phyloP scores from a whole-genome alignment of 2,888 invertebrate genomes.

The Nipponacmea schrenckii region DNA sequence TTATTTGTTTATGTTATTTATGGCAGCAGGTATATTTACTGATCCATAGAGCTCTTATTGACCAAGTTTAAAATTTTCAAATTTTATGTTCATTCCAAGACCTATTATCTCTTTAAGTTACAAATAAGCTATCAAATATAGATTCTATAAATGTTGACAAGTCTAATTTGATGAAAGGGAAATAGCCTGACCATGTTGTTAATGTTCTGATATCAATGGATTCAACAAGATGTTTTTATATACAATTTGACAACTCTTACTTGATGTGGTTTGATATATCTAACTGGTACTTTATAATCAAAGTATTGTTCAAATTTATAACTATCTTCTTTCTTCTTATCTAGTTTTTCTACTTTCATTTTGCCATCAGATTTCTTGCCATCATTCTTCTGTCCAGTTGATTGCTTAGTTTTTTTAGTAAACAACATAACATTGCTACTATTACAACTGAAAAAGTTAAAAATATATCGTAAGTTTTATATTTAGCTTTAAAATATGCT shows the following conservation, averaged over 20 bases:
- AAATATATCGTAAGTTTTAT: too few relatives aligned
- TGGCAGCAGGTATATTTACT: too few relatives aligned
- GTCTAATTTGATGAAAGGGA: too few relatives aligned
- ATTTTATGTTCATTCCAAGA: too few relatives aligned
- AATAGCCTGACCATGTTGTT: not conserved
- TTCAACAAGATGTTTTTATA: not conserved
- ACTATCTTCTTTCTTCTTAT: conserved; percentile 53
- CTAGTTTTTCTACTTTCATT: conserved; percentile 22
- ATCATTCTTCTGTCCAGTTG: conserved; percentile 21
- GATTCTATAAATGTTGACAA: too few relatives aligned
- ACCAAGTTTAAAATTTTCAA: too few relatives aligned
- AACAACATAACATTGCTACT: conserved; percentile 74
- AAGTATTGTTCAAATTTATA: conserved; percentile 85
- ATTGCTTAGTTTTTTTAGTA: conserved; percentile 69
- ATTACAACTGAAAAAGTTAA: conserved; percentile 70
- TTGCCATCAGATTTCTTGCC: conserved; percentile 33
- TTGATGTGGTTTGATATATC: conserved; percentile 83
- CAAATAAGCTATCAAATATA: too few relatives aligned
- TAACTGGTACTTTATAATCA: conserved; percentile 76
- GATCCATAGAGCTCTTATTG: too few relatives aligned
- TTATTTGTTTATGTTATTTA: too few relatives aligned
- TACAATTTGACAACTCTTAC: conserved; percentile 60
- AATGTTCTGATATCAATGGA: not conserved
- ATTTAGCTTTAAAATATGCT: too few relatives aligned
- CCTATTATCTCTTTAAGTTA: too few relatives aligned